Percentiles rank a stretch among this genome's conserved stretches.
These are phyloP conservation scores for Hydra vulgaris DNA, from an alignment of 30 jellyfish, hydroid and myxozoan genomes.

Conservation along the genomic window DNA sequence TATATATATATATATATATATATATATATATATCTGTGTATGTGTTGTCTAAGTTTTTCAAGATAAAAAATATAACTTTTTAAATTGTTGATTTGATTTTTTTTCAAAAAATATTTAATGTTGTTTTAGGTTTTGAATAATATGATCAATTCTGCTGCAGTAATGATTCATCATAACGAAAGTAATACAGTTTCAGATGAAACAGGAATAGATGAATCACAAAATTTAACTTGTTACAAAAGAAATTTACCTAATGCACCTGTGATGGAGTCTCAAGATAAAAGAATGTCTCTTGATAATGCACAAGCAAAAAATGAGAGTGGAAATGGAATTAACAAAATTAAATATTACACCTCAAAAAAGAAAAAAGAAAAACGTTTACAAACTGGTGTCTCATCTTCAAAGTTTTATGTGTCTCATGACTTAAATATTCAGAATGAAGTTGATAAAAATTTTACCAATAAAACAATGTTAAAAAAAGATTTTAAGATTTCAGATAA, in stretches of 20 bases:
- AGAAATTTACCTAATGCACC: slow-evolving; percentile 2
- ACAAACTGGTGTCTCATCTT: slow-evolving; percentile 2
- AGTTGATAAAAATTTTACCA: background rate
- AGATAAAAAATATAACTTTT: too few relatives aligned
- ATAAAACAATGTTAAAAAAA: background rate
- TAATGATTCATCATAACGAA: background rate
- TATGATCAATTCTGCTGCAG: background rate
- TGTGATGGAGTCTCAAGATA: background rate
- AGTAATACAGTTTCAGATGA: background rate
- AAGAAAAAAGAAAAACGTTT: slow-evolving; percentile 20
- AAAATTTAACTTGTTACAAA: background rate
- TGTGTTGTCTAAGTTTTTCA: too few relatives aligned
- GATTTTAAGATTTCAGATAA: background rate
- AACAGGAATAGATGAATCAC: background rate
- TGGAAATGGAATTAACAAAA: slow-evolving; percentile 25
- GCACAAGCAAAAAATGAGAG: slow-evolving; percentile 6
- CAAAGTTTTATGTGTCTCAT: slow-evolving; percentile 1
- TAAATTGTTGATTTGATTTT: too few relatives aligned
- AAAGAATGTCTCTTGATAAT: background rate
- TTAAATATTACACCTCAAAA: slow-evolving; percentile 48
- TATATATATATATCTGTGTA: too few relatives aligned
- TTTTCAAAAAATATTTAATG: too few relatives aligned
- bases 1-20: too few relatives aligned
- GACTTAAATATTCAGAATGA: slow-evolving; percentile 1
- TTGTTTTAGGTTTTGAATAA: too few relatives aligned